A percentile compares a stretch with the other conserved stretches of the same genome.
phyloP scores from a whole-genome alignment of 92 coral and sea anemone species.

The Phymanthus crucifer region DNA sequence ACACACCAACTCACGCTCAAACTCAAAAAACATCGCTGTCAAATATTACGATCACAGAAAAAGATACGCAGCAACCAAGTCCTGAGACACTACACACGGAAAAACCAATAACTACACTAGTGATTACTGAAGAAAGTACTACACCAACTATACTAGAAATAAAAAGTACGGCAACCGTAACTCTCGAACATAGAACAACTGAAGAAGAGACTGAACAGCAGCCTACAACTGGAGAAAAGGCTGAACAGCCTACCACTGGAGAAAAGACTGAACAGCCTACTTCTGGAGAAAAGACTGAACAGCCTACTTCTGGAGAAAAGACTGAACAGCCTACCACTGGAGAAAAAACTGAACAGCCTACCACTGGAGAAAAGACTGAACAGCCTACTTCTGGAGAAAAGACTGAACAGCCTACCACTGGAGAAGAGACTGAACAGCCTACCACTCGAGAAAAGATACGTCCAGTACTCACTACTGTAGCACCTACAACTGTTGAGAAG shows the following conservation, averaged over 20 bases:
- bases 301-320: neutral
- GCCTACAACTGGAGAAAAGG: neutral
- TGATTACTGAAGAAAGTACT: neutral
- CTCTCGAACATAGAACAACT: constrained; percentile 9
- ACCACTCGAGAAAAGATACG: neutral
- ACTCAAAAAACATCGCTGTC: neutral
- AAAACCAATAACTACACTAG: neutral
- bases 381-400: neutral
- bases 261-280: neutral
- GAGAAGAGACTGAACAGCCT: neutral
- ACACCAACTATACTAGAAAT: neutral
- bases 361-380: neutral
- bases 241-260: neutral
- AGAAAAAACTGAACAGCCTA: constrained; percentile 2
- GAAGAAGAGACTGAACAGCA: neutral
- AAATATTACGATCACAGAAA: neutral
- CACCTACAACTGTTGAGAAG: neutral
- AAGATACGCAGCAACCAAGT: neutral
- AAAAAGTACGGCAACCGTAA: neutral
- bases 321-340: neutral
- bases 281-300: neutral
- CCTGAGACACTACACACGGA: constrained; percentile 1
- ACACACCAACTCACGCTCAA: neutral
- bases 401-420: neutral
- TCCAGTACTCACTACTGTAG: no score